Evolutionary conservation across 92 coral and sea anemone genomes (phyloP).

Genomic region (Phymanthus crucifer): DNA sequence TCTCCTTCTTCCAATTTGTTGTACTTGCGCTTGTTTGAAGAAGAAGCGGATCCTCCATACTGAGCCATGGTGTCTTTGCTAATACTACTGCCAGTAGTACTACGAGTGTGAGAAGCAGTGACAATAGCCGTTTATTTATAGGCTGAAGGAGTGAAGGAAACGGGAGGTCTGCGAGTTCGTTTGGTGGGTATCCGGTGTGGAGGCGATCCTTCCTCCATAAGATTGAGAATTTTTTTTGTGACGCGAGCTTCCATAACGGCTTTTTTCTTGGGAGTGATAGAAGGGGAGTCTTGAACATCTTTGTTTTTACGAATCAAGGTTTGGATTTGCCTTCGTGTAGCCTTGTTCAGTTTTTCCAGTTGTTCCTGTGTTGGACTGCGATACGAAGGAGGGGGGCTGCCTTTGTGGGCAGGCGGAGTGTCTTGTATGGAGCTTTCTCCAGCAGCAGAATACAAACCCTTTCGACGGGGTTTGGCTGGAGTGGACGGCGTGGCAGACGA

Average conservation of each 20-base stretch:
- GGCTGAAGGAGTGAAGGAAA: conserved; percentile 7
- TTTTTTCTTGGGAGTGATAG: conserved; percentile 12
- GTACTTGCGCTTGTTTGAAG: conserved; percentile 8
- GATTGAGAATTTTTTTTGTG: not conserved
- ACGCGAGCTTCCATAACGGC: not conserved
- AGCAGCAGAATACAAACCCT: not conserved
- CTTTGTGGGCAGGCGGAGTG: not conserved
- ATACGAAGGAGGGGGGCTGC: not conserved
- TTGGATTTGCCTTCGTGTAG: not conserved
- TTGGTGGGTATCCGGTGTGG: not conserved
- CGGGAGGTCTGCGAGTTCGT: conserved; percentile 13
- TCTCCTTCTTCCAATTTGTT: not conserved
- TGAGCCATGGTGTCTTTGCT: not conserved
- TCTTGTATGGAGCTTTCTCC: not conserved
- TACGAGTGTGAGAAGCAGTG: not conserved
- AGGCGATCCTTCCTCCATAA: conserved; percentile 8
- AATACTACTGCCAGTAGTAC: not conserved
- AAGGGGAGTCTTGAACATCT: conserved; percentile 4
- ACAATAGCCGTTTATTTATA: not conserved
- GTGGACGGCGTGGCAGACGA: not conserved
- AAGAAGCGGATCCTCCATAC: not conserved
- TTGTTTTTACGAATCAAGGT: conserved; percentile 8
- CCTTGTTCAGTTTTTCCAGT: conserved; percentile 2
- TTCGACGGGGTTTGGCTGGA: not conserved
- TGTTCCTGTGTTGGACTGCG: conserved; percentile 4